Percentiles rank a stretch among this genome's conserved stretches.
These are phyloP conservation scores for Neodontobutis hainanensis DNA, from an alignment of 2,113 vertebrate genomes.

Conservation along the genomic window DNA sequence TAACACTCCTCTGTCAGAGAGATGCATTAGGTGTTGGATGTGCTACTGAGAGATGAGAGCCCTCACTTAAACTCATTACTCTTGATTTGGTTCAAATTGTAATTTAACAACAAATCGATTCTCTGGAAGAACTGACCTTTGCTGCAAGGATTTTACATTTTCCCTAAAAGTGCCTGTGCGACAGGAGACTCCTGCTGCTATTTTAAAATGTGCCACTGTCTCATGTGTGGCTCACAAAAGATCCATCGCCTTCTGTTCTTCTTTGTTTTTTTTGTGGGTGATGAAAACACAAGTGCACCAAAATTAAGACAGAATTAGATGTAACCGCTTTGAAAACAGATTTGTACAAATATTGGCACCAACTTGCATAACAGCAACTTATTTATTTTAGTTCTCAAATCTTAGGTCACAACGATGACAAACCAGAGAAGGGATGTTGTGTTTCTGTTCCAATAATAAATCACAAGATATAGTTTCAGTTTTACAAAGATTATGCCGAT, in stretches of 20 bases:
- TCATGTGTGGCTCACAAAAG: constrained; percentile 16
- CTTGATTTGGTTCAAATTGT: constrained; percentile 72
- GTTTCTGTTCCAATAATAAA: no score
- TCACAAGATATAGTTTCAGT: no score
- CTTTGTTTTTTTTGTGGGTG: constrained; percentile 18
- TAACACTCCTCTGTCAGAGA: constrained; percentile 49
- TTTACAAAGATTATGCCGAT: no score
- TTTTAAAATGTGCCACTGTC: constrained; percentile 36
- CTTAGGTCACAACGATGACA: no score
- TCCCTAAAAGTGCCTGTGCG: constrained; percentile 34
- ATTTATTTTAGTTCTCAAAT: no score
- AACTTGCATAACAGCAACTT: neutral
- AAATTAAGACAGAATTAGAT: constrained; percentile 15
- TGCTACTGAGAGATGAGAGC: constrained; percentile 53
- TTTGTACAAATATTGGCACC: neutral
- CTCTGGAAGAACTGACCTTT: constrained; percentile 61
- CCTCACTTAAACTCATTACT: constrained; percentile 66
- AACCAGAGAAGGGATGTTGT: no score
- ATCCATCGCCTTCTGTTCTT: constrained; percentile 20
- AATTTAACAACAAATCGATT: constrained; percentile 75
- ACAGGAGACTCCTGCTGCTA: constrained; percentile 25
- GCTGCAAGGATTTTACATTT: constrained; percentile 56
- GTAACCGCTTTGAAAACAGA: constrained; percentile 7
- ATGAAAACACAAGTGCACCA: constrained; percentile 20
- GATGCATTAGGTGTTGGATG: constrained; percentile 57